Evolutionary conservation across 2,888 invertebrate species (phyloP).

Genomic region (Brachyptera putata): DNA sequence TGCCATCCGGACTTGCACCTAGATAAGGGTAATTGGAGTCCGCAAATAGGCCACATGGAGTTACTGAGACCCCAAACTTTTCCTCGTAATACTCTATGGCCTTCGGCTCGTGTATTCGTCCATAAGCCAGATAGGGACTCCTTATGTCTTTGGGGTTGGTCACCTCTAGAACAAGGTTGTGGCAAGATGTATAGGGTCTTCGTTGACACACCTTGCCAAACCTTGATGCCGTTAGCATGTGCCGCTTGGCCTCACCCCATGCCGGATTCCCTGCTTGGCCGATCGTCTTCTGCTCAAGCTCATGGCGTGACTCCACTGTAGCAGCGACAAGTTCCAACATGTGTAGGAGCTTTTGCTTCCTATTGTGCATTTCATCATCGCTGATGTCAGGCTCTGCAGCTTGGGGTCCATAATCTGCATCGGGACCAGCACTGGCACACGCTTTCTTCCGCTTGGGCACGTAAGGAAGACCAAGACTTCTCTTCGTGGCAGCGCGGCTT

Average conservation of each 20-base stretch:
- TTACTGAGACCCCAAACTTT: background rate
- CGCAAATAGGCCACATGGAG: slow-evolving; percentile 1
- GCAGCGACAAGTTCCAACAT: too few relatives aligned
- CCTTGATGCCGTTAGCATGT: background rate
- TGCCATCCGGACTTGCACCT: slow-evolving; percentile 6
- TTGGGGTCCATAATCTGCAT: background rate
- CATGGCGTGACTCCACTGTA: too few relatives aligned
- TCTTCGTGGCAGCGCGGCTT: too few relatives aligned
- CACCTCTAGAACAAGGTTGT: background rate
- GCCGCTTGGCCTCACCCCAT: slow-evolving; percentile 1
- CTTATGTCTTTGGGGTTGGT: background rate
- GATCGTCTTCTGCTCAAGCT: background rate
- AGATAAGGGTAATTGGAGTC: background rate
- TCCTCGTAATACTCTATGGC: background rate
- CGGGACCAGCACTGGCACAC: background rate
- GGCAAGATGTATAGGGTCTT: background rate
- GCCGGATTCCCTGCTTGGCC: slow-evolving; percentile 2
- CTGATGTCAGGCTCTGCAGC: slow-evolving; percentile 4
- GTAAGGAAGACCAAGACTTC: too few relatives aligned
- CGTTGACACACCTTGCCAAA: background rate
- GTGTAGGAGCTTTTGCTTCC: background rate
- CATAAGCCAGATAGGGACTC: background rate
- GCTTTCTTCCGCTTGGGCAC: background rate
- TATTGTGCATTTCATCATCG: background rate
- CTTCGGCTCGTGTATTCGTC: background rate